Base-by-base conservation (phyloP, 1,140 invertebrate genomes). In the Chymomyza costata region DNA sequence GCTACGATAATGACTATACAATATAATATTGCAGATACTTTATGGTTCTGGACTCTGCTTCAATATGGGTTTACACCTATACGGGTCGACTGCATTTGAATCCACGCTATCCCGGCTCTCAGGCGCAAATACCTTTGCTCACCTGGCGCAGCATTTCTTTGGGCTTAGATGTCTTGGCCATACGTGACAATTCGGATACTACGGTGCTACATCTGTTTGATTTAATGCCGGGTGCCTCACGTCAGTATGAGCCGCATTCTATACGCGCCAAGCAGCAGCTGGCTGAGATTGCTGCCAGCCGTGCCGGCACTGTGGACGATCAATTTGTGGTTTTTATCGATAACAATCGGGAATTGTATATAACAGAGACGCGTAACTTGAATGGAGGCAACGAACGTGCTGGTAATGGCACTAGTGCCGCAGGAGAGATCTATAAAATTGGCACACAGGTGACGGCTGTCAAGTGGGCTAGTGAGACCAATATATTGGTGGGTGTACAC, bases 171-270 rank as follows among this genome's bases (percentile, higher is more conserved):
- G 92, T 92, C 1, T 85, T 97, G 3, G 93, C 92, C 11, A 87
- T 96, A 13, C 86, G 93, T 43, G 93, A 96, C 86, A 90, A 92
- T 59, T 88, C 86, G 1, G 93, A 96, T 83, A 87, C 90, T 44
- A 94, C 93, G 87, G 90, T 91, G 15, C 85, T 97, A 16, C 92
- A 95, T 66, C 86, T 96, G 1, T 91, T 96, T 71, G 95, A 97
- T 82, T 86, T 95, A 2, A 87, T 89, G 15, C 91, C 89, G 39
- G 94, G 92, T 14, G 93, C 93, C 66, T 88, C 89, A 6, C 86
- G 93, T 14, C 89, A 90, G 34, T 93, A 94, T 80, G 89, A 89
- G 37, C 87, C 87, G 73, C 85, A 80, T 65, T 86, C 70, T 86
- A 88, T 86, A 56, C 85, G 88, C 70, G 89, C 89, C 65, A 90